phyloP scores from a whole-genome alignment of 2,113 vertebrate species.

The Chloropsis hardwickii region DNA sequence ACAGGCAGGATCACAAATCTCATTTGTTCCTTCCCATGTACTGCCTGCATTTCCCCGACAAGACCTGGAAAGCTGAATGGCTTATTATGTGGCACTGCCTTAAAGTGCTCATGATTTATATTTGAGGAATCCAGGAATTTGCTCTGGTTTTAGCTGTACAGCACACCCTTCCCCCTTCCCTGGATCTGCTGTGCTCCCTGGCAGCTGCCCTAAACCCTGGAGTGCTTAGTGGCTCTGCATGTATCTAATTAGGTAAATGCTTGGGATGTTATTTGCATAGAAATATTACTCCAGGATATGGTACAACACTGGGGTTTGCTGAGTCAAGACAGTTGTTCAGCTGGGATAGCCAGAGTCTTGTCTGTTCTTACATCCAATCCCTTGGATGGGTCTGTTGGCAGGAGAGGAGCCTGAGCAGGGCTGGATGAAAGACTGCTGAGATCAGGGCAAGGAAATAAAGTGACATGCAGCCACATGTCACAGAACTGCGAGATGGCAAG shows the following conservation, averaged over 20 bases:
- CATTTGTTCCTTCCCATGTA: neutral
- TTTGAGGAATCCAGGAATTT: constrained; percentile 51
- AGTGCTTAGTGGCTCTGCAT: constrained; percentile 10
- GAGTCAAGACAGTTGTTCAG: neutral
- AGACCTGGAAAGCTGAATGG: constrained; percentile 24
- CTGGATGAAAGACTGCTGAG: neutral
- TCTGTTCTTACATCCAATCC: neutral
- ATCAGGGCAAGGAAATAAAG: neutral
- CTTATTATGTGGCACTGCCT: neutral
- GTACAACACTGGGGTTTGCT: neutral
- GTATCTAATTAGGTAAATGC: constrained; percentile 27
- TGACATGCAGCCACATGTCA: neutral
- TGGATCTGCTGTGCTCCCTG: constrained; percentile 1
- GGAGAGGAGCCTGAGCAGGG: neutral
- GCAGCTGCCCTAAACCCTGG: constrained; percentile 25
- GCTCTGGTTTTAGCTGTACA: neutral
- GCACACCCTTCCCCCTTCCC: constrained; percentile 33
- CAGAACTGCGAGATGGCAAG: rapidly evolving
- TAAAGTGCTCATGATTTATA: constrained; percentile 24
- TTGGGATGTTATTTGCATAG: constrained; percentile 26
- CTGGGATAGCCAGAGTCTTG: neutral
- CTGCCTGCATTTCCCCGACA: neutral
- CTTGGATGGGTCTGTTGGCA: neutral
- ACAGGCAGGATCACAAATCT: neutral
- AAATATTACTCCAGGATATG: constrained; percentile 17